Percentiles rank a stretch among this genome's conserved stretches.
Evolutionary conservation across 92 coral and sea anemone species (phyloP).

Genomic region (Porites cylindrica): DNA sequence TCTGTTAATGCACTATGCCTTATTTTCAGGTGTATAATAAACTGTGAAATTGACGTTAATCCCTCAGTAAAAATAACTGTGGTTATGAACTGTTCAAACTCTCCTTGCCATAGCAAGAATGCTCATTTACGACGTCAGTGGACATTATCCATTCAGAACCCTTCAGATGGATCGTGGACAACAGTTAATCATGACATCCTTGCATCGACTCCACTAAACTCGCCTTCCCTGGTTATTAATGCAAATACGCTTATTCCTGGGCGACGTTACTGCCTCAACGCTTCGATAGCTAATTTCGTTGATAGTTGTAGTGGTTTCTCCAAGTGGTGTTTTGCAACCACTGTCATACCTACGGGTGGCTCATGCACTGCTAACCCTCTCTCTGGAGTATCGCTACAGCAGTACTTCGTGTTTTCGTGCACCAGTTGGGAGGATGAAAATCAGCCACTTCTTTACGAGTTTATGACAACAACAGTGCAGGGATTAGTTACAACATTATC

Average conservation of each 20-base stretch:
- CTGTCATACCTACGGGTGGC: slow-evolving; percentile 1
- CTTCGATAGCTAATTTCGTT: not conserved
- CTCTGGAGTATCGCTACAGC: slow-evolving; percentile 6
- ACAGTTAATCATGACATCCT: not conserved
- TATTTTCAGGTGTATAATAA: slow-evolving; percentile 11
- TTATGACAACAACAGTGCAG: not conserved
- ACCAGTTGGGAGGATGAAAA: slow-evolving; percentile 6
- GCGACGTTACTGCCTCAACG: slow-evolving; percentile 1
- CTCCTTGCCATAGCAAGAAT: not conserved
- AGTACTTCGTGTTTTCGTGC: not conserved
- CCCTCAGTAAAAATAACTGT: not conserved
- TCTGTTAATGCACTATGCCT: not conserved
- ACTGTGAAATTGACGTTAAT: slow-evolving; percentile 6
- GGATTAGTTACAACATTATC: slow-evolving; percentile 8
- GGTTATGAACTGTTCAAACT: slow-evolving; percentile 14
- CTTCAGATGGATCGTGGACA: not conserved
- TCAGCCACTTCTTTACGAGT: slow-evolving; percentile 26
- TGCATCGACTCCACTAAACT: not conserved
- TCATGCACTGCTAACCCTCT: not conserved
- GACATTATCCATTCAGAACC: not conserved
- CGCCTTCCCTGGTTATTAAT: not conserved
- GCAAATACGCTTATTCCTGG: slow-evolving; percentile 7
- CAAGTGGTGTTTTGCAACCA: slow-evolving; percentile 12
- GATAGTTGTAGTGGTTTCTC: not conserved
- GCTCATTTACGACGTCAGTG: not conserved